phyloP scores from a whole-genome alignment of 2,797 vertebrate species.

The Intellagama lesueurii region DNA sequence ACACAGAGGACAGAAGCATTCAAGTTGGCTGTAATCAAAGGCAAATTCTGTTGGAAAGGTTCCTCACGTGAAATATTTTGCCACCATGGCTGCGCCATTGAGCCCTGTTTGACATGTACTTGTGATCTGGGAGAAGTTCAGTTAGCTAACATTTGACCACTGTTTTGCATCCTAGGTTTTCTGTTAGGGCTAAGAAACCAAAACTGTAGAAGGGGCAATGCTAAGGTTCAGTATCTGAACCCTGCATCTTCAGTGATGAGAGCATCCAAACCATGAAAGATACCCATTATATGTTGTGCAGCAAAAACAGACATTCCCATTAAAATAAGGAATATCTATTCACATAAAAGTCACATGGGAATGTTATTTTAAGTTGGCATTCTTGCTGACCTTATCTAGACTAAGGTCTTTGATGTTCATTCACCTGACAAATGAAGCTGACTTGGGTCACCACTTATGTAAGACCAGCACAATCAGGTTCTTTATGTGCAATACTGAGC shows the following conservation, averaged over 20 bases:
- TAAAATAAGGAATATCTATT: neutral
- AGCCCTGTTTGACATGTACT: neutral
- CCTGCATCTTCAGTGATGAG: too few species aligned
- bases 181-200: neutral
- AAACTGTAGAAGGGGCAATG: neutral
- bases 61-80: neutral
- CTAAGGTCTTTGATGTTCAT: neutral
- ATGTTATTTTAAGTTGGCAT: neutral
- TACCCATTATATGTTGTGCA: neutral
- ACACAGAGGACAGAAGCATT: too few species aligned
- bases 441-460: neutral
- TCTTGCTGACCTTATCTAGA: neutral
- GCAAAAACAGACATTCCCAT: neutral
- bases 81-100: neutral
- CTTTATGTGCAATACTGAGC: neutral
- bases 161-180: neutral
- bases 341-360: neutral
- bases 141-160: neutral
- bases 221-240: too few species aligned
- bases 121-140: neutral
- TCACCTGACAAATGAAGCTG: neutral
- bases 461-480: neutral
- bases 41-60: neutral
- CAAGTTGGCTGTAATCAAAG: neutral
- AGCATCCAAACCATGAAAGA: neutral